These are phyloP conservation scores for Oncopeltus fasciatus DNA, from an alignment of 1,140 invertebrate species.

Conservation along the genomic window DNA sequence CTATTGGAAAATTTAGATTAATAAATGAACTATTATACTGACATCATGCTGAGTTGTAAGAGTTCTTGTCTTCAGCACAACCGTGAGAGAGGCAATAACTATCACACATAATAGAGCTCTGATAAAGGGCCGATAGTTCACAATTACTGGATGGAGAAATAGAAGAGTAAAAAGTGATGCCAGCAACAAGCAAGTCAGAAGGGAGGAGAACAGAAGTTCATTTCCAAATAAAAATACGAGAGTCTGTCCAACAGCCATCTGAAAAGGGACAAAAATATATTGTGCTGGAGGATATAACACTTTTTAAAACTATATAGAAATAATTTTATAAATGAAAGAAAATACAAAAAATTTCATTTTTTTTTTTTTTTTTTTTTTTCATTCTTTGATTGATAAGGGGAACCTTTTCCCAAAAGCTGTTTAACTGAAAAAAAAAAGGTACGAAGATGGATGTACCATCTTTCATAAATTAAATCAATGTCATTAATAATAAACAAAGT, in stretches of 20 bases:
- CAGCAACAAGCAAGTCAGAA: constrained; percentile 39
- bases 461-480: too few species aligned
- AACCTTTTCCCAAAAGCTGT: too few species aligned
- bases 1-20: not conserved
- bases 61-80: constrained; percentile 34
- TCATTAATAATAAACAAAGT: too few species aligned
- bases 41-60: constrained; percentile 42
- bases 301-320: too few species aligned
- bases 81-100: constrained; percentile 20
- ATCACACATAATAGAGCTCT: constrained; percentile 9
- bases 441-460: too few species aligned
- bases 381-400: too few species aligned
- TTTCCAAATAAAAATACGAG: constrained; percentile 43
- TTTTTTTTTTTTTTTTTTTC: too few species aligned
- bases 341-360: too few species aligned
- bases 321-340: too few species aligned
- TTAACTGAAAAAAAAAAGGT: too few species aligned
- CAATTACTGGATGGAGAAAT: constrained; percentile 29
- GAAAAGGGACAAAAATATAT: too few species aligned
- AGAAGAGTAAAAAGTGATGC: constrained; percentile 23
- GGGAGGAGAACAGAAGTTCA: constrained; percentile 52
- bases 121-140: constrained; percentile 13
- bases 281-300: too few species aligned
- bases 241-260: constrained; percentile 31
- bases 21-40: constrained; percentile 25